These are phyloP conservation scores for Palythoa grandis DNA, from an alignment of 92 coral and sea anemone species.

Conservation along the genomic window DNA sequence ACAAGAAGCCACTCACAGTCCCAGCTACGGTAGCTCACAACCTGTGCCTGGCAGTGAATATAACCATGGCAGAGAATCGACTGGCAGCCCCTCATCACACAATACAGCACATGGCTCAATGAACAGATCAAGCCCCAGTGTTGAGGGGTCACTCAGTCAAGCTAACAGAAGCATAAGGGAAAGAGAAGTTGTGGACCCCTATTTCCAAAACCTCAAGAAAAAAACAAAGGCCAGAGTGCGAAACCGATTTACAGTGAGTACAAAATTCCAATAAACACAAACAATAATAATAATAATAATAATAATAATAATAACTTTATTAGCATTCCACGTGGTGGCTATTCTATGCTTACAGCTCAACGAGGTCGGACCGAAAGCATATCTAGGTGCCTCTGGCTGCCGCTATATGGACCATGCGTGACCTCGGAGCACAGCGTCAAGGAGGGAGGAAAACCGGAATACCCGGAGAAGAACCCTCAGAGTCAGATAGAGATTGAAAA, in stretches of 20 bases:
- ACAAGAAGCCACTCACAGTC: neutral
- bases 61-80: neutral
- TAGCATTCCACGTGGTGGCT: too few species aligned
- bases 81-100: neutral
- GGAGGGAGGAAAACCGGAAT: too few species aligned
- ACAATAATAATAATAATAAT: too few species aligned
- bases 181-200: slow-evolving; percentile 33
- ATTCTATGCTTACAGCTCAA: too few species aligned
- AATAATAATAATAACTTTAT: too few species aligned
- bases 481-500: too few species aligned
- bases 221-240: slow-evolving; percentile 33
- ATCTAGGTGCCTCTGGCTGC: too few species aligned
- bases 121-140: neutral
- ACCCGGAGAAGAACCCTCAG: too few species aligned
- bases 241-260: slow-evolving; percentile 33
- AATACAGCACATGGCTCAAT: neutral
- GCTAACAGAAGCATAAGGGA: slow-evolving; percentile 14
- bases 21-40: neutral
- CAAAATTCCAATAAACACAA: neutral
- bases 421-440: too few species aligned
- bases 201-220: slow-evolving; percentile 26
- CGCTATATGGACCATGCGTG: too few species aligned
- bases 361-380: too few species aligned
- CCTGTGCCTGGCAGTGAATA: neutral
- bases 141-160: neutral